Base-by-base conservation (phyloP, 2,113 vertebrate genomes). In the Salvelinus alpinus region DNA sequence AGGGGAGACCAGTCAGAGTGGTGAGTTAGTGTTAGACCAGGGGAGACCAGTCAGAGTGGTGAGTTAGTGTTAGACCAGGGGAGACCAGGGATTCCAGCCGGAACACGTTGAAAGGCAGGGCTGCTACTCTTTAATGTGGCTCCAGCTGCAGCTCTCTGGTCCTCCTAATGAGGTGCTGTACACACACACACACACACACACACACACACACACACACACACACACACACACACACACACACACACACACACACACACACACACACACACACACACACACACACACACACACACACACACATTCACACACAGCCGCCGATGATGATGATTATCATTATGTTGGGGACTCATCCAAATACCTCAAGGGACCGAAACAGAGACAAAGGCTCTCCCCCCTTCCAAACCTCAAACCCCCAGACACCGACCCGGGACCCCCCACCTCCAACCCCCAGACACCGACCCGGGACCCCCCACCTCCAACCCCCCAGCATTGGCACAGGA, bases 81-180 rank as follows among this genome's bases (percentile, higher is more conserved):
- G n/a, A n/a, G n/a, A n/a, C n/a, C n/a, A n/a, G n/a, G n/a, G n/a
- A 89, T 0, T 31, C 31, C 5, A 5, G 91, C 86, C 88, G 84
- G 90, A 88, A 89, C 91, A 92, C 82, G 90, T 91, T 90, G 88
- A 92, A 92, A 92, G 88, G 83, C 88, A 86, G 75, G 82, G 80
- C 81, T 86, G 84, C 11, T 51, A 51, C 83, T 85, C 86, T 93
- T 91, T 91, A 85, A 89, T 92, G 89, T 89, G 86, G 83, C 88
- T 92, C 89, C 91, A 92, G 87, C 87, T 84, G 29, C 29, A 78
- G 87, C 85, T 85, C 88, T 83, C 82, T 72, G 57, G n/a, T 22
- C n/a, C 57, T 22, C 85, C 86, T 90, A 91, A 90, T 89, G 90
- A 90, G 90, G 86, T 85, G 85, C 87, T 77, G 85, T 38, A 38